A percentile compares a stretch with the other conserved stretches of the same genome.
phyloP scores from a whole-genome alignment of 1,140 invertebrate genomes.

The Drosophila lacertosa region DNA sequence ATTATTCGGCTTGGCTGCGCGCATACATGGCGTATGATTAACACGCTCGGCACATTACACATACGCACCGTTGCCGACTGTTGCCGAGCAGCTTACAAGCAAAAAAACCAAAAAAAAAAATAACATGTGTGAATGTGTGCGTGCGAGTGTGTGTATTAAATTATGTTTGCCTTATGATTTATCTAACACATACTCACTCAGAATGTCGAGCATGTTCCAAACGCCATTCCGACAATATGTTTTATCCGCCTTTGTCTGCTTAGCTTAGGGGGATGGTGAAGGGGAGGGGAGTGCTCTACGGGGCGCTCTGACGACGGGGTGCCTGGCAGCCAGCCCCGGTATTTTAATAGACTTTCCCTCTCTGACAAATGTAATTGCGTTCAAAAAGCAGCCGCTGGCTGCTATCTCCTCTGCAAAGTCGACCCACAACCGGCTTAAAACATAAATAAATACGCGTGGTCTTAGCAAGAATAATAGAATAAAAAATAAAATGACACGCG shows the following conservation, averaged over 20 bases:
- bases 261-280: conserved; percentile 2
- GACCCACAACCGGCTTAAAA: conserved; percentile 28
- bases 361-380: conserved; percentile 49
- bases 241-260: conserved; percentile 58
- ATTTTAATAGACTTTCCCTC: conserved; percentile 56
- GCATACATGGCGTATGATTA: conserved; percentile 67
- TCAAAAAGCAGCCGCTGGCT: conserved; percentile 17
- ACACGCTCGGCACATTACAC: conserved; percentile 57
- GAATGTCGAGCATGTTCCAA: conserved; percentile 19
- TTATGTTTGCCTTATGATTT: conserved; percentile 75
- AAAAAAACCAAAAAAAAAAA: too few species aligned
- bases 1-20: conserved; percentile 61
- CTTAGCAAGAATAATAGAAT: background rate
- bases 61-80: conserved; percentile 50
- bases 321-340: conserved; percentile 20
- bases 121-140: conserved; percentile 34
- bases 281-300: conserved; percentile 13
- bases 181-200: conserved; percentile 49
- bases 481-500: conserved; percentile 7
- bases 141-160: conserved; percentile 60
- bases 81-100: conserved; percentile 21
- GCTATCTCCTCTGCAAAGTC: conserved; percentile 18
- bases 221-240: conserved; percentile 44
- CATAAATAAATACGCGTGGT: conserved; percentile 49
- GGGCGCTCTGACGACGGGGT: conserved; percentile 31